phyloP scores from a whole-genome alignment of 30 jellyfish, hydroid and myxozoan species.

The Sanderia malayensis region DNA sequence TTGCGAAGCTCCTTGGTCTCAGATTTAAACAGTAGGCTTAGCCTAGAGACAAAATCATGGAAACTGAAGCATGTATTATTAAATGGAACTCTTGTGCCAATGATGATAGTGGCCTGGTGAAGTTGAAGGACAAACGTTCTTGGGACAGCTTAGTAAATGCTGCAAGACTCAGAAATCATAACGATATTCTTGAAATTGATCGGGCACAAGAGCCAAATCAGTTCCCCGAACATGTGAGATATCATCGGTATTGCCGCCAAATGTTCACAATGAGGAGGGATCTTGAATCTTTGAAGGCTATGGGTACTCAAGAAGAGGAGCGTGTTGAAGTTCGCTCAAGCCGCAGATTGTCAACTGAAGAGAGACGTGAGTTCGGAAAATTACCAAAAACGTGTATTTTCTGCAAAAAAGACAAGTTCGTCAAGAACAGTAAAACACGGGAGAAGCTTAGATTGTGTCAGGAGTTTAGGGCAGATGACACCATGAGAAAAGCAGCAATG shows the following conservation, averaged over 20 bases:
- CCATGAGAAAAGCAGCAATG: constrained; percentile 10
- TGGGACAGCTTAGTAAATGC: constrained; percentile 6
- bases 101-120: neutral
- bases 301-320: constrained; percentile 2
- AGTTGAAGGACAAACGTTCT: constrained; percentile 5
- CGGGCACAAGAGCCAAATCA: constrained; percentile 9
- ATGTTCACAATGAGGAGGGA: neutral
- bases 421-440: constrained; percentile 10
- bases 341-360: neutral
- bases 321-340: constrained; percentile 1
- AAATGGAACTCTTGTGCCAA: constrained; percentile 1
- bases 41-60: neutral
- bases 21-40: neutral
- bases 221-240: neutral
- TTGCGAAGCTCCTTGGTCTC: constrained; percentile 1
- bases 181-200: constrained; percentile 4
- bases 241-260: constrained; percentile 9
- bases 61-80: neutral
- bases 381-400: constrained; percentile 6
- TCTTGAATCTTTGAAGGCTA: constrained; percentile 2
- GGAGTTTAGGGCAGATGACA: constrained; percentile 8
- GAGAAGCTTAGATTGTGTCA: constrained; percentile 3
- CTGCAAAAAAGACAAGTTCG: constrained; percentile 20
- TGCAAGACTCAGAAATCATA: constrained; percentile 8
- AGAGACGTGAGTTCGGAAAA: constrained; percentile 7